Conservation (phyloP, 2,113 vertebrate species). For the Campylomormyrus numenius region DNA sequence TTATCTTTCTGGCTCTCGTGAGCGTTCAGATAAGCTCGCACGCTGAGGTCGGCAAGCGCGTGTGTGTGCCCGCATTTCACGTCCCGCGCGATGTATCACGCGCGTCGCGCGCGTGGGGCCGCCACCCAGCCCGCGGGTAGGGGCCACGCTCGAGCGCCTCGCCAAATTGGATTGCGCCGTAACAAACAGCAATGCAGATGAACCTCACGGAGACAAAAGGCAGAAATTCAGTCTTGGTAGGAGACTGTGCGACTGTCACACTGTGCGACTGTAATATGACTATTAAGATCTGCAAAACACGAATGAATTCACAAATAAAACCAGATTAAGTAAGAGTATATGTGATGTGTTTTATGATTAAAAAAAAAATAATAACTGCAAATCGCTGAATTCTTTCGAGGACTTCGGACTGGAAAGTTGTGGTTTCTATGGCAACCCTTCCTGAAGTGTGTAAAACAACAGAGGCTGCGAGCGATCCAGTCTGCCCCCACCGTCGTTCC, state of each 20-base stretch:
- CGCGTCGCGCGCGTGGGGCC: not conserved
- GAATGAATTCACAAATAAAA: not conserved
- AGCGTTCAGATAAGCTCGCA: not conserved
- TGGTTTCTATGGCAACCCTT: slow-evolving; percentile 8
- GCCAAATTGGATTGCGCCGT: not conserved
- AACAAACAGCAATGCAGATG: slow-evolving; percentile 4
- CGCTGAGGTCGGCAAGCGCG: not conserved
- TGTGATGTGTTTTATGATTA: not conserved
- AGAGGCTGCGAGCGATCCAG: not conserved
- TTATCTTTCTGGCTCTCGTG: not conserved
- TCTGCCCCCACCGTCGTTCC: not conserved
- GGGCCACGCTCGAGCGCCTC: not conserved
- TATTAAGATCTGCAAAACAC: not conserved
- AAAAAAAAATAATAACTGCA: not conserved
- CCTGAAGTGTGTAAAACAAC: not conserved
- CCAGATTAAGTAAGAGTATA: not conserved
- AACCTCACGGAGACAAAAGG: not conserved
- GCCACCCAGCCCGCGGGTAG: not conserved
- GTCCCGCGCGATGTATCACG: not conserved
- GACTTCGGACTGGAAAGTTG: not conserved
- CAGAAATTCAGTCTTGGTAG: not conserved
- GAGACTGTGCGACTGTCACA: not conserved
- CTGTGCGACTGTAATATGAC: not conserved
- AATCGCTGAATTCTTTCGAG: not conserved
- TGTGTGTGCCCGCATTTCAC: not conserved